phyloP scores from a whole-genome alignment of 1,140 invertebrate species.

The Ceratina japonica region DNA sequence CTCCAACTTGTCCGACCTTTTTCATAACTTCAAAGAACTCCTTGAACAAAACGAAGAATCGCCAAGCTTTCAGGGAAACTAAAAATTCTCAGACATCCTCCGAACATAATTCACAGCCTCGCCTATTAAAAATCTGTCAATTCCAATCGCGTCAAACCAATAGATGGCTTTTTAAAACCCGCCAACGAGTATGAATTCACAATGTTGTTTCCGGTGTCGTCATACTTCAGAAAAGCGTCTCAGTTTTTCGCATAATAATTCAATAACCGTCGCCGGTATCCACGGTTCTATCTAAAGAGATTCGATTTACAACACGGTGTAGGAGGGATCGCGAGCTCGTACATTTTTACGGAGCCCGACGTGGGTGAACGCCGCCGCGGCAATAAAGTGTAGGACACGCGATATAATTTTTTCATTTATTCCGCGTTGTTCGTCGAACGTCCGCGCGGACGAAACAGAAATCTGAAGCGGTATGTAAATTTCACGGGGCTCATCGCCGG shows the following conservation, averaged over 20 bases:
- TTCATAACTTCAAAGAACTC: neutral
- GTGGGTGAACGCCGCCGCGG: neutral
- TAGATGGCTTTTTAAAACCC: neutral
- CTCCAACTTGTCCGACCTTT: neutral
- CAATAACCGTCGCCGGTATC: neutral
- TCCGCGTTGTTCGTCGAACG: neutral
- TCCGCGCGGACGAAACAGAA: neutral
- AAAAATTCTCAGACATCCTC: neutral
- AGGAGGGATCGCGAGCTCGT: neutral
- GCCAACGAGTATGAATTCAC: neutral
- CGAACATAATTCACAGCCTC: neutral
- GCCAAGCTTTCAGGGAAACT: neutral
- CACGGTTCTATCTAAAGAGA: neutral
- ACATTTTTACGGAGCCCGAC: neutral
- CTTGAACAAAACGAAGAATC: neutral
- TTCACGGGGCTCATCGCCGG: neutral
- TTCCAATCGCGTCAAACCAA: neutral
- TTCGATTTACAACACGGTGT: neutral
- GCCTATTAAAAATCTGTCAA: neutral
- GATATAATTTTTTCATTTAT: slow-evolving; percentile 22
- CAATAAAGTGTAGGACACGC: neutral
- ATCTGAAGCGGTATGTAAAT: slow-evolving; percentile 26
- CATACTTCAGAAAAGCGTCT: neutral
- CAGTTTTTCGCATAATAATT: neutral
- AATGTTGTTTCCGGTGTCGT: too few relatives aligned